phyloP scores from a whole-genome alignment of 2,888 invertebrate species.

The Octonoba sinensis region DNA sequence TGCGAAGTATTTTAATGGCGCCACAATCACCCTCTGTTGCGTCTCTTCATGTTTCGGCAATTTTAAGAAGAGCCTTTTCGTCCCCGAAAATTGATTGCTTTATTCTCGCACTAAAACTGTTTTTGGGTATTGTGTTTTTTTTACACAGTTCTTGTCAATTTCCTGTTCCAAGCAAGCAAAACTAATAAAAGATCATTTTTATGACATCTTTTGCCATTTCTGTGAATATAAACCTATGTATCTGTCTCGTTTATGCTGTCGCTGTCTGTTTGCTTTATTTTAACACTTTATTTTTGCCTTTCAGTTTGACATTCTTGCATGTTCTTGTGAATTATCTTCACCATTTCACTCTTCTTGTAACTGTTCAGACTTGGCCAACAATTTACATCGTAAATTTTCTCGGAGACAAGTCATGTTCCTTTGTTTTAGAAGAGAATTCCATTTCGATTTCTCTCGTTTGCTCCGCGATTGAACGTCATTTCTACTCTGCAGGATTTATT shows the following conservation, averaged over 20 bases:
- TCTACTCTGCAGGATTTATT: constrained; percentile 37
- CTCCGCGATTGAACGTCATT: constrained; percentile 34
- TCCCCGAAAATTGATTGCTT: too few relatives aligned
- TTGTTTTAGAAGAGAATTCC: constrained; percentile 27
- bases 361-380: constrained; percentile 1
- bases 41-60: too few relatives aligned
- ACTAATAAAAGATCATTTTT: not conserved
- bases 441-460: constrained; percentile 31
- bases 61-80: too few relatives aligned
- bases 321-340: constrained; percentile 38
- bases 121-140: too few relatives aligned
- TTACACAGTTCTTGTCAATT: too few relatives aligned
- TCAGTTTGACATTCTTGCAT: constrained; percentile 20
- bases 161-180: too few relatives aligned
- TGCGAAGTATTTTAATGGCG: too few relatives aligned
- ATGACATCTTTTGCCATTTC: constrained; percentile 12
- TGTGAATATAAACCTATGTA: constrained; percentile 13
- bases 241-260: constrained; percentile 36
- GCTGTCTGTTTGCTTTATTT: constrained; percentile 33
- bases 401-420: constrained; percentile 28
- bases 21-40: too few relatives aligned
- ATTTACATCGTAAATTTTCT: constrained; percentile 49
- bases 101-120: too few relatives aligned
- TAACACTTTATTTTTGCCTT: constrained; percentile 28
- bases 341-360: constrained; percentile 20